Evolutionary conservation across 2,888 invertebrate species (phyloP).

Genomic region (Nephrotoma flavescens): DNA sequence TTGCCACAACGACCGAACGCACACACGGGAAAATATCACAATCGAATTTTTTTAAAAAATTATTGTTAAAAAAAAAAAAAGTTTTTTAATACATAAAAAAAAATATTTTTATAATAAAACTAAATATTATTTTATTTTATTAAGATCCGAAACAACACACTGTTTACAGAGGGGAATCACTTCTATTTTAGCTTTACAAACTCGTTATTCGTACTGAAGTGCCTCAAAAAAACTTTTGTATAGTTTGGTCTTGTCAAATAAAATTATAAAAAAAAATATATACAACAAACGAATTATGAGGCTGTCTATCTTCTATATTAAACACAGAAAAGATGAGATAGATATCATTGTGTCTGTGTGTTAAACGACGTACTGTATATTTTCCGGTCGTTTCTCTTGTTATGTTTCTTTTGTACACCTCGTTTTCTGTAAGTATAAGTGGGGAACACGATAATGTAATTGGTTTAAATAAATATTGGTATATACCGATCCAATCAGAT

Average conservation of each 20-base stretch:
- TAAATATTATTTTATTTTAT: not conserved
- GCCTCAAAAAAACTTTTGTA: conserved; percentile 6
- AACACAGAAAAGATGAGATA: not conserved
- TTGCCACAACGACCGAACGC: not conserved
- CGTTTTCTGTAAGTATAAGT: not conserved
- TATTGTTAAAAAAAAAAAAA: not conserved
- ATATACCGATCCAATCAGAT: not conserved
- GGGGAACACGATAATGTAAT: not conserved
- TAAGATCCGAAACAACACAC: conserved; percentile 24
- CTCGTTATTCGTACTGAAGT: conserved; percentile 11
- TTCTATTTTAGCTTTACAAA: conserved; percentile 31
- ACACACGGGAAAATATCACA: not conserved
- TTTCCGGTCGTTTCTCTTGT: not conserved
- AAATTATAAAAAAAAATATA: not conserved
- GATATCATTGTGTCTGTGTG: not conserved
- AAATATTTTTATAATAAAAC: not conserved
- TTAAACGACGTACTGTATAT: not conserved
- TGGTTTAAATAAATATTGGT: not conserved
- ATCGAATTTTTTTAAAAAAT: not conserved
- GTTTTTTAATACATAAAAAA: conserved; percentile 5
- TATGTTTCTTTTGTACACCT: not conserved
- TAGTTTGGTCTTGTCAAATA: conserved; percentile 3
- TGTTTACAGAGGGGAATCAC: conserved; percentile 36
- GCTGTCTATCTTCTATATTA: not conserved
- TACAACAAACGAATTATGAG: not conserved